Evolutionary conservation across 1,140 invertebrate genomes (phyloP).

Genomic region (Mercenaria mercenaria): DNA sequence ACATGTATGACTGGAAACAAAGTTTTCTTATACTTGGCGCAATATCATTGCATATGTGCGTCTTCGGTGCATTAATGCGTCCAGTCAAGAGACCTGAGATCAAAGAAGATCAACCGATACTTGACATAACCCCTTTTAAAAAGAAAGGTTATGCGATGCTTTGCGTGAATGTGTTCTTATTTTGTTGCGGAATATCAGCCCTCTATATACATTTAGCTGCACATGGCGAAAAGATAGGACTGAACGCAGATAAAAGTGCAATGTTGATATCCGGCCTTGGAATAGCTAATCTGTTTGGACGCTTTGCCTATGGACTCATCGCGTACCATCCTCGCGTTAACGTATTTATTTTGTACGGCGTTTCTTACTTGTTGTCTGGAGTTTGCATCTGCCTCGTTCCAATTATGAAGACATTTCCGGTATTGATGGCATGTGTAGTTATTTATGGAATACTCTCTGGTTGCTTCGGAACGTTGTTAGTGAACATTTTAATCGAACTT

Average conservation of each 20-base stretch:
- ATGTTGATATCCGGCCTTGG: slow-evolving; percentile 96
- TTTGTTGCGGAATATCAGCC: slow-evolving; percentile 72
- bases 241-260: slow-evolving; percentile 85
- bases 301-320: slow-evolving; percentile 60
- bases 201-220: slow-evolving; percentile 70
- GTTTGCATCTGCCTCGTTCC: slow-evolving; percentile 61
- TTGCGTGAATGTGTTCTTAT: slow-evolving; percentile 68
- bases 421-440: slow-evolving; percentile 58
- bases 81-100: slow-evolving; percentile 42
- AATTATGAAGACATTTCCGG: slow-evolving; percentile 36
- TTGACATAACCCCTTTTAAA: slow-evolving; percentile 68
- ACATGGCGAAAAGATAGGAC: slow-evolving; percentile 57
- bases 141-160: slow-evolving; percentile 68
- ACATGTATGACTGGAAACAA: slow-evolving; percentile 90
- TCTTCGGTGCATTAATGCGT: slow-evolving; percentile 66
- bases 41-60: slow-evolving; percentile 69
- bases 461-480: slow-evolving; percentile 70
- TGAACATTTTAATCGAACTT: slow-evolving; percentile 64
- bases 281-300: slow-evolving; percentile 78
- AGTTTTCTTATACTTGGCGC: slow-evolving; percentile 86
- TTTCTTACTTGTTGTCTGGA: slow-evolving; percentile 59
- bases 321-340: slow-evolving; percentile 55
- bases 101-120: slow-evolving; percentile 45
- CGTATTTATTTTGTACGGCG: slow-evolving; percentile 64
- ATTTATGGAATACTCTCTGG: slow-evolving; percentile 72